Evolutionary conservation across 2,797 vertebrate genomes (phyloP).

Genomic region (Graptemys geographica): DNA sequence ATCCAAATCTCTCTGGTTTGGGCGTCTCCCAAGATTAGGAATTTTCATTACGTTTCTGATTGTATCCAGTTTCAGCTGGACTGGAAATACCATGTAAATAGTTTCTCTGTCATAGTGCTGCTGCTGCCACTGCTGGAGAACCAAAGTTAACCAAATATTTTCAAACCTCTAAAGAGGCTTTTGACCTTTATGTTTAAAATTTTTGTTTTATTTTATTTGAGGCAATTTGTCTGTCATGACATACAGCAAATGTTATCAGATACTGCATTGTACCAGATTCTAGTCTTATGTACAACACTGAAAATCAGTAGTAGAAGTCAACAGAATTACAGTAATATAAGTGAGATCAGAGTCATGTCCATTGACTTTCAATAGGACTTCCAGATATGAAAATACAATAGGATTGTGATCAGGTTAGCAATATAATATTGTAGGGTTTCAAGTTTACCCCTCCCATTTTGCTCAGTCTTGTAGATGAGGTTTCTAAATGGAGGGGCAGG

Average conservation of each 20-base stretch:
- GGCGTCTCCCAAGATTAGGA: neutral
- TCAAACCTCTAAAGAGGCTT: neutral
- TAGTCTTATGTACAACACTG: neutral
- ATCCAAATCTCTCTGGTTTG: neutral
- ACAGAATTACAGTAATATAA: neutral
- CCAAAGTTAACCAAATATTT: neutral
- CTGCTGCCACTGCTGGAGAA: neutral
- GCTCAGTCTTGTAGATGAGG: neutral
- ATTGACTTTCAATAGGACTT: neutral
- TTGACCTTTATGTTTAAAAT: neutral
- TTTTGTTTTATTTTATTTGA: neutral
- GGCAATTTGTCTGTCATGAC: neutral
- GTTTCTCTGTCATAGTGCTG: neutral
- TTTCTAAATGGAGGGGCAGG: neutral
- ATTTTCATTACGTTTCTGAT: neutral
- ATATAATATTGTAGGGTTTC: neutral
- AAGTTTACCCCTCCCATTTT: too few species aligned
- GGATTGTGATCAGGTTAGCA: neutral
- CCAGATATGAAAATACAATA: neutral
- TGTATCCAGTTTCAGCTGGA: neutral
- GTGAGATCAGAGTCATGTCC: neutral
- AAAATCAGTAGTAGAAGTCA: neutral
- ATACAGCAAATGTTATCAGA: neutral
- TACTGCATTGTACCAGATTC: neutral
- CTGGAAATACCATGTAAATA: neutral